phyloP scores from a whole-genome alignment of 2,113 vertebrate genomes.

The Arothron firmamentum region DNA sequence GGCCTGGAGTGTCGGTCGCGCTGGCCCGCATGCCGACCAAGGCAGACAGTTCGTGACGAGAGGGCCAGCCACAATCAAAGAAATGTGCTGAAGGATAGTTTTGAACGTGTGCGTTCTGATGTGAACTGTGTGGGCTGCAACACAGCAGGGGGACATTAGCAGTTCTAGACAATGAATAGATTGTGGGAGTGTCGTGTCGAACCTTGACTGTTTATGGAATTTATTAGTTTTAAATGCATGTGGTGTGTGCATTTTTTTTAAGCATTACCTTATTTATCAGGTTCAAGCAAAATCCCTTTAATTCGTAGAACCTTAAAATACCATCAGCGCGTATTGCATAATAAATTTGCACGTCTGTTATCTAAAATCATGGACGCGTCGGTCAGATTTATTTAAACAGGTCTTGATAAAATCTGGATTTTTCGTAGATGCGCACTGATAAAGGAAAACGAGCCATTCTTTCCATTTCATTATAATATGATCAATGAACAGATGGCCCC shows the following conservation, averaged over 20 bases:
- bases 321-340: not conserved
- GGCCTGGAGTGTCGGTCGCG: constrained; percentile 37
- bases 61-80: constrained; percentile 62
- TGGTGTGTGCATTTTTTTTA: not conserved
- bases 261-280: too few species aligned
- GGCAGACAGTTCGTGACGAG: constrained; percentile 59
- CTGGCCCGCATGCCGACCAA: constrained; percentile 61
- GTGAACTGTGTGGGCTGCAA: too few species aligned
- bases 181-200: constrained; percentile 28
- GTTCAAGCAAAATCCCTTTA: not conserved
- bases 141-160: constrained; percentile 55
- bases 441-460: constrained; percentile 12
- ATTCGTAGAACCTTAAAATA: not conserved
- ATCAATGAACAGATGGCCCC: constrained; percentile 53
- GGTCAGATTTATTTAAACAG: constrained; percentile 20
- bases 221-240: constrained; percentile 7
- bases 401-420: constrained; percentile 44
- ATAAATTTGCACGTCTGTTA: not conserved
- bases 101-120: constrained; percentile 37
- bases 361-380: not conserved
- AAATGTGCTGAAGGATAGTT: constrained; percentile 69
- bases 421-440: constrained; percentile 27
- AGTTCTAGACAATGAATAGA: constrained; percentile 51
- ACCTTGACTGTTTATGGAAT: constrained; percentile 51
- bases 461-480: constrained; percentile 45